A percentile compares a stretch with the other conserved stretches of the same genome.
Conservation (phyloP, 2,888 invertebrate genomes). For the Blastobasis lacticolella region DNA sequence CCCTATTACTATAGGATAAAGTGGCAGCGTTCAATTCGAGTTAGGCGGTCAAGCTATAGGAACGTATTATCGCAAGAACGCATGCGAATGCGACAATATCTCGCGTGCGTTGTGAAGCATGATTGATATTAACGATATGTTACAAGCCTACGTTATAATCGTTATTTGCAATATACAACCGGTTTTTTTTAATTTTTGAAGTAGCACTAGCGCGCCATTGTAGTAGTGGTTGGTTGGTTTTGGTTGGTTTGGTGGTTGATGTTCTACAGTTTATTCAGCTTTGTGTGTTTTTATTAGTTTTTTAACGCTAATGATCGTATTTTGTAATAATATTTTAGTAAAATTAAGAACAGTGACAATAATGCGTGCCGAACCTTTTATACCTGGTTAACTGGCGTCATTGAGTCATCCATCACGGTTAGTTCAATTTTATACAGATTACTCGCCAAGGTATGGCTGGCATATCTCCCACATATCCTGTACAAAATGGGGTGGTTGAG, state of each 20-base stretch:
- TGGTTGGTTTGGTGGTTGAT: constrained; percentile 25
- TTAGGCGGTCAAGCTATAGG: no score
- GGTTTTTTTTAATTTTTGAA: constrained; percentile 24
- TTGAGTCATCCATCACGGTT: constrained; percentile 69
- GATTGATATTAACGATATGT: no score
- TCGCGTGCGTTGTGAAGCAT: no score
- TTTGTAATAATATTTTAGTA: constrained; percentile 54
- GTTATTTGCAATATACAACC: constrained; percentile 17
- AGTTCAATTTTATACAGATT: constrained; percentile 25
- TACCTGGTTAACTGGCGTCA: constrained; percentile 58
- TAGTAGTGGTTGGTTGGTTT: constrained; percentile 43
- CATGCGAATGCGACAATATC: no score
- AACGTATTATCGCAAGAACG: no score
- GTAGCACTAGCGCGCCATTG: constrained; percentile 56
- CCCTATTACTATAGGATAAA: no score
- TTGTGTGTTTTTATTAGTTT: constrained; percentile 53
- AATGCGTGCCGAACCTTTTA: constrained; percentile 69
- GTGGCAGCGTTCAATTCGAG: no score
- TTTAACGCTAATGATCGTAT: constrained; percentile 56
- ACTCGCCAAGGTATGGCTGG: no score
- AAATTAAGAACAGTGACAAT: constrained; percentile 61
- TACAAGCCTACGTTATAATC: neutral
- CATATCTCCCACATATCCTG: no score
- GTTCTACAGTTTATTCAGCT: constrained; percentile 39
- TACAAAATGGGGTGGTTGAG: no score